These are phyloP conservation scores for Sterna hirundo DNA, from an alignment of 2,113 vertebrate genomes.

Conservation along the genomic window DNA sequence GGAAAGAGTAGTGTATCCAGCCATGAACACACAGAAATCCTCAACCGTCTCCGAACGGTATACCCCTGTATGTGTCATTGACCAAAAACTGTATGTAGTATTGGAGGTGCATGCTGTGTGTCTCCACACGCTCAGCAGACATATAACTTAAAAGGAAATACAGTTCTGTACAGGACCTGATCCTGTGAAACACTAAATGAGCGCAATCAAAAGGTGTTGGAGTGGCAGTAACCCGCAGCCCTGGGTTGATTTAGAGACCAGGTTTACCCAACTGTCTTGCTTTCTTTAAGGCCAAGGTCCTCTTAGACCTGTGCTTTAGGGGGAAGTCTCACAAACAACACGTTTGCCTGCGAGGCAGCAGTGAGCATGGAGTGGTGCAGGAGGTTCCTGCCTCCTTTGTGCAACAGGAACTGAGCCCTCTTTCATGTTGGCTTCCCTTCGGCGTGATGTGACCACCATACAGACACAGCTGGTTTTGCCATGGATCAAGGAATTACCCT, in stretches of 20 bases:
- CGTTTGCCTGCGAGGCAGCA: accelerated
- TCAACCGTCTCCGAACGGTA: neutral
- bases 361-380: neutral
- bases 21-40: neutral
- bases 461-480: neutral
- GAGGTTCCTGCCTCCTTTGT: neutral
- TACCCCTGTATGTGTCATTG: neutral
- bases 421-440: neutral
- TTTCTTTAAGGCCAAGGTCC: neutral
- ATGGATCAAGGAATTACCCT: neutral
- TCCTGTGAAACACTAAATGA: neutral
- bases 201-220: neutral
- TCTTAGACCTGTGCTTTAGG: neutral
- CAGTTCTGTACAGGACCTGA: neutral
- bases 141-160: neutral
- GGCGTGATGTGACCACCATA: neutral
- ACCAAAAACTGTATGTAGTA: neutral
- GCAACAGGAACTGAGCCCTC: accelerated
- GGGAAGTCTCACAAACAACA: accelerated
- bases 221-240: neutral
- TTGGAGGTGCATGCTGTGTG: neutral
- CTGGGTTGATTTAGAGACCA: neutral
- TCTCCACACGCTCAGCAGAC: neutral
- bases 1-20: neutral
- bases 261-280: neutral